A percentile compares a stretch with the other conserved stretches of the same genome.
phyloP scores from a whole-genome alignment of 2,113 vertebrate genomes.

The Brachionichthys hirsutus region DNA sequence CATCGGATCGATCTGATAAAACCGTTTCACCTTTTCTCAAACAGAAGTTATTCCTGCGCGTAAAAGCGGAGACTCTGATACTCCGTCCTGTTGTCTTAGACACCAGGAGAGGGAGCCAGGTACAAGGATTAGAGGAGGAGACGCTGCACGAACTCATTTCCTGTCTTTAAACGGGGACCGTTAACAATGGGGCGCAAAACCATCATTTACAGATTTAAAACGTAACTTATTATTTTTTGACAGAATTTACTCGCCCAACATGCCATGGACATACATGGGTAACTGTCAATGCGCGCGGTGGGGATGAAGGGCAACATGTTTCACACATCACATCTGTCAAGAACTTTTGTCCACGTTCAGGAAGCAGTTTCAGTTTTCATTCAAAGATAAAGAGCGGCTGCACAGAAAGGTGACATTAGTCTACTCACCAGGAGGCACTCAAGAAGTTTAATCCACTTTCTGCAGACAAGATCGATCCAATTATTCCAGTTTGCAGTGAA shows the following conservation, averaged over 20 bases:
- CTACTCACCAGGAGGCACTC: slow-evolving; percentile 68
- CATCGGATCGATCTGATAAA: too few species aligned
- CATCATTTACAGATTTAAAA: background rate
- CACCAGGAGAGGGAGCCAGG: slow-evolving; percentile 79
- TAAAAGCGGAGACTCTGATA: background rate
- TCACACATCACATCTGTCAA: slow-evolving; percentile 58
- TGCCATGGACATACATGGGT: background rate
- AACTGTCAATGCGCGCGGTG: background rate
- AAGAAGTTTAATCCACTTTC: slow-evolving; percentile 68
- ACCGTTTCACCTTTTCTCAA: background rate
- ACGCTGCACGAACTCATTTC: slow-evolving; percentile 19
- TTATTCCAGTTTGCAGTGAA: slow-evolving; percentile 62
- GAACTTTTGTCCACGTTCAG: slow-evolving; percentile 24
- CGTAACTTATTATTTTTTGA: background rate
- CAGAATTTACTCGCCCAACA: background rate
- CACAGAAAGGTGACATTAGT: slow-evolving; percentile 11
- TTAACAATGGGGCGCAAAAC: slow-evolving; percentile 11
- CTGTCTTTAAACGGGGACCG: background rate
- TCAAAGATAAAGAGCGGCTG: slow-evolving; percentile 1
- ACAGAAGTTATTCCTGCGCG: background rate
- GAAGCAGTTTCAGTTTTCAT: background rate
- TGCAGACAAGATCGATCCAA: slow-evolving; percentile 58
- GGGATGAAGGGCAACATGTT: background rate
- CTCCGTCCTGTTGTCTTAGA: slow-evolving; percentile 23
- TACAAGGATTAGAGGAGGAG: slow-evolving; percentile 51